Evolutionary conservation across 2,888 invertebrate species (phyloP).

Genomic region (Himalopsyche anomala): DNA sequence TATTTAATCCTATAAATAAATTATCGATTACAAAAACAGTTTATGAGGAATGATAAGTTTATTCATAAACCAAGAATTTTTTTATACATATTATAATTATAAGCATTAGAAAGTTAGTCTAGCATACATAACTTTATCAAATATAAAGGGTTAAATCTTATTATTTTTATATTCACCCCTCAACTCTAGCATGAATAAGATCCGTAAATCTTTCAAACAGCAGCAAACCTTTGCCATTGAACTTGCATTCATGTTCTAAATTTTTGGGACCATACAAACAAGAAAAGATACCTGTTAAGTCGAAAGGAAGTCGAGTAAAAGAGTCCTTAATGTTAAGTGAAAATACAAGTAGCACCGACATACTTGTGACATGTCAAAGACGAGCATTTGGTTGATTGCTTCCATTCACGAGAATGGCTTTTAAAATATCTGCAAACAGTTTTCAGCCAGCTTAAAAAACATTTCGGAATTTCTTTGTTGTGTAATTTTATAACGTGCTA

Average conservation of each 20-base stretch:
- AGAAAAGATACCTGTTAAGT: constrained; percentile 1
- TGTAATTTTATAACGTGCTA: too few relatives aligned
- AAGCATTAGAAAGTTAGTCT: too few relatives aligned
- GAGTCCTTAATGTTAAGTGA: constrained; percentile 13
- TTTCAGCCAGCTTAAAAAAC: not conserved
- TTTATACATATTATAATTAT: too few relatives aligned
- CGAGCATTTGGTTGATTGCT: constrained; percentile 57
- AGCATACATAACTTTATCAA: too few relatives aligned
- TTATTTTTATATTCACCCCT: too few relatives aligned
- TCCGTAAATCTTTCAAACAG: not conserved
- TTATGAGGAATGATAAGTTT: too few relatives aligned
- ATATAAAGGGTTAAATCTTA: too few relatives aligned
- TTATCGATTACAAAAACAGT: too few relatives aligned
- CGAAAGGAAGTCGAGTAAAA: constrained; percentile 3
- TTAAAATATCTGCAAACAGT: not conserved
- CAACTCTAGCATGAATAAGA: not conserved
- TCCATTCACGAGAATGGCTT: constrained; percentile 50
- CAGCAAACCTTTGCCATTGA: constrained; percentile 1
- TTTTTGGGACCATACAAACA: not conserved
- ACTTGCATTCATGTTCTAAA: not conserved
- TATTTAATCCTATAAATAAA: too few relatives aligned
- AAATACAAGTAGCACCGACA: constrained; percentile 5
- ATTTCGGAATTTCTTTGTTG: too few relatives aligned
- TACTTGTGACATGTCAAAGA: constrained; percentile 51
- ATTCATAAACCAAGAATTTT: too few relatives aligned